Conservation (phyloP, 2,797 vertebrate species). For the Podarcis siculus region DNA sequence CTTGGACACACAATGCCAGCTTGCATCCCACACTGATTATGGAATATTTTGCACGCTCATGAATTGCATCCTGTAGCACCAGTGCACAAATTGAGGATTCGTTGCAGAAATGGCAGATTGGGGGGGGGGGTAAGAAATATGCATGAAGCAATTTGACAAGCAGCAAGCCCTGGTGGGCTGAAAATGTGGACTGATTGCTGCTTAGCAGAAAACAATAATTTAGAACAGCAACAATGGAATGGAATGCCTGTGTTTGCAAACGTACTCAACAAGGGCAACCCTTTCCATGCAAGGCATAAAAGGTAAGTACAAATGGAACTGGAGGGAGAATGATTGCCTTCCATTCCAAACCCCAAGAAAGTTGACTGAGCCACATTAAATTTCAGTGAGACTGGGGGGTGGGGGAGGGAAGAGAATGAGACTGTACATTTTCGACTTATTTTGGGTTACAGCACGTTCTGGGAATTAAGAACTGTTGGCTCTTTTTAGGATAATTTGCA, state of each 20-base stretch:
- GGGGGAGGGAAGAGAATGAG: too few species aligned
- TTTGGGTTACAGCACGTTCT: neutral
- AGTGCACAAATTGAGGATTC: neutral
- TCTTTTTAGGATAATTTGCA: neutral
- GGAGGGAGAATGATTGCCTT: neutral
- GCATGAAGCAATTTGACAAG: neutral
- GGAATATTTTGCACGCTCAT: neutral
- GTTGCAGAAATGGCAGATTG: neutral
- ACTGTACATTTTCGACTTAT: neutral
- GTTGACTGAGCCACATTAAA: neutral
- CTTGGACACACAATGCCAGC: neutral
- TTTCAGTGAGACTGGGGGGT: neutral
- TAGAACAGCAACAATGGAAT: neutral
- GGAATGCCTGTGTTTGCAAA: neutral
- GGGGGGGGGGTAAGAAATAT: neutral
- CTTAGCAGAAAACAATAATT: neutral
- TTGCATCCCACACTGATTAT: neutral
- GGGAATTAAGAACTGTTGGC: neutral
- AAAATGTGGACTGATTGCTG: rapidly evolving
- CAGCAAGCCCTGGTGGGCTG: rapidly evolving
- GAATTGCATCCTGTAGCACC: rapidly evolving
- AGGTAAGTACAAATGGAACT: neutral
- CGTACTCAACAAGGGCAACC: neutral
- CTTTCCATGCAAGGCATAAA: neutral
- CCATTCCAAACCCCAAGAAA: neutral